Base-by-base conservation (phyloP, 2,113 vertebrate species). In the Promerops cafer region DNA sequence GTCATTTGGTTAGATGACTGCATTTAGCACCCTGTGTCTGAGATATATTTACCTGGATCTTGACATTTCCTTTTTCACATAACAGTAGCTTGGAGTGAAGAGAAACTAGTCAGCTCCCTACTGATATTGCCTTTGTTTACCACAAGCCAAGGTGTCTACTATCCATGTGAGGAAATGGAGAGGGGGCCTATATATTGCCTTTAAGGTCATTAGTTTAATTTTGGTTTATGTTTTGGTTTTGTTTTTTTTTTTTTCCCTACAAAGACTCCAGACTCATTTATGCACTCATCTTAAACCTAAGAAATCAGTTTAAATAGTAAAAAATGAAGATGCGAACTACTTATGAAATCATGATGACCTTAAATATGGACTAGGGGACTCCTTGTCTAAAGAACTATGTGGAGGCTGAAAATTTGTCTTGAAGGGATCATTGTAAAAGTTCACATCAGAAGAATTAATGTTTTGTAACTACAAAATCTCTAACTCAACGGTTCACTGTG, bases 121-220 rank as follows among this genome's bases (percentile, higher is more conserved):
- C 10, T 42, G 53, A 72, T 50, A 22, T 12, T 28, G 6, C 47
- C 27, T 13, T 6, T 27, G 9, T 30, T 28, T 52, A 35, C 10
- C 33, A 6, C 31, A 53, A 81, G 37, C 14, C 30, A 65, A 56
- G 2, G 5, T 44, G n/a, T 24, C 4, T 65, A 10, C 11, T 27
- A 20, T 18, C 9, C 17, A 28, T 18, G 6, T 44, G 61, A 57
- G 19, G 17, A 2, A 56, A 27, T 23, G 16, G 27, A 56, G 14
- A 47, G 1, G 4, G 3, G 27, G 11, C 9, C 19, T 35, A 6
- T 1, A 1, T 33, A 27, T 8, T 71, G 5, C 21, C 4, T 72
- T 76, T 27, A 30, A 64, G 35, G 22, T 68, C 16, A 27, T 47
- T 16, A 5, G 2, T 18, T 85, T 82, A 1, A 1, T 37, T 88